Base-by-base conservation (phyloP, 1,140 invertebrate species). In the Drosophila burlai region DNA sequence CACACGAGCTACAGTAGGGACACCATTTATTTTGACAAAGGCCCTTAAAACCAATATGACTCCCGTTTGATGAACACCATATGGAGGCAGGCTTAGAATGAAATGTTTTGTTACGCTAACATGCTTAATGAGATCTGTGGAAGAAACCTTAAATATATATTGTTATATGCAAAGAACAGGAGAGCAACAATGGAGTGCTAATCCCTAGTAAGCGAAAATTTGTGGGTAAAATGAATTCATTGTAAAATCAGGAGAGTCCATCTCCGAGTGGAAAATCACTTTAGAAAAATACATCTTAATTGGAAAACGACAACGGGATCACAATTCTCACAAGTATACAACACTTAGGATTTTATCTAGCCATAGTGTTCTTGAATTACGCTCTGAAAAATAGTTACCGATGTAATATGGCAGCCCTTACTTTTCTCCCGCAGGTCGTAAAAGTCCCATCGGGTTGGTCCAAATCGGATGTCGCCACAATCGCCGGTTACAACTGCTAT, bases 1-100 rank as follows among this genome's bases (percentile, higher is more conserved):
- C 52, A 79, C 76, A 43, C 76, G 76, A 43, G 76, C 66, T 43
- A 65, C 46, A 2, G 54, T 42, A 5, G 16, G 4, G 8, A 66
- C 26, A 8, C 16, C 21, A 15, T 67, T 66, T 21, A 76, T 45
- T 13, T 9, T 34, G 1, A 16, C 31, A 16, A 31, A 10, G 3
- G 16, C 72, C 3, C 42, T 72, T 11, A 76, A 11, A 1, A 76
- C 0, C 31, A 76, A 55, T 24, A 10, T 3, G 8, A 45, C 16
- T n/a, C 6, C 31, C 10, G 4, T 3, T 21, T 43, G 13, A 9
- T 50, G 15, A 5, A 9, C 1, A 4, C 13, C 11, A 54, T 65
- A 65, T 4, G 76, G 60, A 16, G 42, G 5, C 0, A 79, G 10
- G 18, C 60, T 79, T 0, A 72, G 8, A 3, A 64, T 3, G 0